Evolutionary conservation across 2,113 vertebrate genomes (phyloP).

Genomic region (Mastomys coucha): DNA sequence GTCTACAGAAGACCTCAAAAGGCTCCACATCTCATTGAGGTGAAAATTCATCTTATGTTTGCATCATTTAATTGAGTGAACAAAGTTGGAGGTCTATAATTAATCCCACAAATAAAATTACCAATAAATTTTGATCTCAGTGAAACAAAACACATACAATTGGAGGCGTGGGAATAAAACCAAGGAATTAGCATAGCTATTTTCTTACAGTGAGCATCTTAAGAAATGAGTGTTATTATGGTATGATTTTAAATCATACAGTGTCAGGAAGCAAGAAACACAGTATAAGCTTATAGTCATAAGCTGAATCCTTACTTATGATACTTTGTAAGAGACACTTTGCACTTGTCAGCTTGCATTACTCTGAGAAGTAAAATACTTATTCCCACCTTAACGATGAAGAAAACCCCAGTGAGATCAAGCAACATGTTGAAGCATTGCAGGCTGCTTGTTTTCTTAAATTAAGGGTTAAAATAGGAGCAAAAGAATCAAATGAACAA

Average conservation of each 20-base stretch:
- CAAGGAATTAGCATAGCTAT: neutral
- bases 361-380: neutral
- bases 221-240: neutral
- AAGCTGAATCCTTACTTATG: neutral
- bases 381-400: constrained; percentile 11
- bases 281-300: neutral
- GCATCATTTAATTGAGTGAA: neutral
- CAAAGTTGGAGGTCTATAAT: neutral
- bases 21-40: neutral
- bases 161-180: neutral
- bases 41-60: neutral
- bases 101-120: neutral
- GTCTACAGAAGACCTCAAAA: neutral
- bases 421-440: neutral
- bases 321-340: neutral
- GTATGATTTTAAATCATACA: neutral
- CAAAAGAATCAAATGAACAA: neutral
- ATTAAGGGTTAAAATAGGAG: neutral
- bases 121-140: neutral
- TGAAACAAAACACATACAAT: neutral
- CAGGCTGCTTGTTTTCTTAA: neutral
- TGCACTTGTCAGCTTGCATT: neutral
- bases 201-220: neutral
- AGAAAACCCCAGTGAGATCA: neutral
- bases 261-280: neutral